Conservation (phyloP, 2,797 vertebrate genomes). For the Melanogrammus aeglefinus region DNA sequence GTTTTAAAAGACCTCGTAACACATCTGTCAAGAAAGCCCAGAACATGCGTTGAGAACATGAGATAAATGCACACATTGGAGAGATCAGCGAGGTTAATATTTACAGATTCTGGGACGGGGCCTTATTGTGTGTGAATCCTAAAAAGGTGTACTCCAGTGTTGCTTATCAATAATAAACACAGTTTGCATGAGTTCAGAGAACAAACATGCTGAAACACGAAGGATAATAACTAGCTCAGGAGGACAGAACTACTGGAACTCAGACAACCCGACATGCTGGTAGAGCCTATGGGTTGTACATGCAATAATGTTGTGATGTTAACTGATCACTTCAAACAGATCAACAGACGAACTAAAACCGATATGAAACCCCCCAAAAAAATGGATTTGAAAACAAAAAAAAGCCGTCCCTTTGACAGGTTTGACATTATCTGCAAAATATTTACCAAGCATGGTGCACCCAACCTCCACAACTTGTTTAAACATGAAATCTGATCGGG, state of each 20-base stretch:
- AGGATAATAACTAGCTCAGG: not conserved
- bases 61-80: not conserved
- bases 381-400: not conserved
- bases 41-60: not conserved
- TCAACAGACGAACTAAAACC: not conserved
- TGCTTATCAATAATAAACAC: no score
- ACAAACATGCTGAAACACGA: no score
- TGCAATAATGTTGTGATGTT: not conserved
- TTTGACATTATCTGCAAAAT: constrained; percentile 7
- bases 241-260: not conserved
- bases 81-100: not conserved
- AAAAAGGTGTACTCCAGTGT: not conserved
- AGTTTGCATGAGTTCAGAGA: no score
- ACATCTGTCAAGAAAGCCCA: constrained; percentile 4
- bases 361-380: not conserved
- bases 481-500: constrained; percentile 56
- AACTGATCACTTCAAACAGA: not conserved
- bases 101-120: not conserved
- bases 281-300: not conserved
- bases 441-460: constrained; percentile 9
- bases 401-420: not conserved
- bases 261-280: not conserved
- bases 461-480: constrained; percentile 43
- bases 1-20: not conserved
- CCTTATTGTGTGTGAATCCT: no score